These are phyloP conservation scores for Ashinkailepas kermadecensis DNA, from an alignment of 2,888 invertebrate genomes.

Conservation along the genomic window DNA sequence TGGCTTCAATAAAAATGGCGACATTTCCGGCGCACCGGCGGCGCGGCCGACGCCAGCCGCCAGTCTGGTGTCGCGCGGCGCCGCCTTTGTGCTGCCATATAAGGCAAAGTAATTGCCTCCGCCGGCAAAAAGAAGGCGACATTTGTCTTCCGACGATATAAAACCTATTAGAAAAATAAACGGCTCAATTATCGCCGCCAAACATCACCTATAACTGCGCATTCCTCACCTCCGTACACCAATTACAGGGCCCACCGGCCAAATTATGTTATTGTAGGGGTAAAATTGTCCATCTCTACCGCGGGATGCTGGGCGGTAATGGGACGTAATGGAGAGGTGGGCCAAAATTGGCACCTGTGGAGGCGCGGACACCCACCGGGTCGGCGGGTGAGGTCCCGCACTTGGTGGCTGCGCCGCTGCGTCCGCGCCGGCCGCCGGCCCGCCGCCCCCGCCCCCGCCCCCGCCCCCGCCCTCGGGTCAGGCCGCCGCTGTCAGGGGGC, in stretches of 20 bases:
- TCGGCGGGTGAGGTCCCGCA: not conserved
- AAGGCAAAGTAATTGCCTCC: constrained; percentile 18
- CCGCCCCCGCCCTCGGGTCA: not conserved
- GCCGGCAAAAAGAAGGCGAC: constrained; percentile 10
- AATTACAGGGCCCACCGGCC: not conserved
- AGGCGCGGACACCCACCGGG: not conserved
- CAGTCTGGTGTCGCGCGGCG: not conserved
- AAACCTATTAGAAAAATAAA: constrained; percentile 23
- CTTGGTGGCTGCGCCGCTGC: not conserved
- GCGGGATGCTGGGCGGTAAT: not conserved
- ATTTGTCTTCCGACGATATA: constrained; percentile 18
- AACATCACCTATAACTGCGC: constrained; percentile 15
- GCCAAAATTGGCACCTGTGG: not conserved
- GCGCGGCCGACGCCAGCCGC: not conserved
- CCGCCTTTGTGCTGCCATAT: constrained; percentile 17
- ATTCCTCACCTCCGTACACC: constrained; percentile 7
- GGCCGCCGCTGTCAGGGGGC: too few species aligned
- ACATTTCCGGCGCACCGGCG: not conserved
- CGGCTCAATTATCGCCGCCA: constrained; percentile 16
- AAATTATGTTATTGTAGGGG: constrained; percentile 17
- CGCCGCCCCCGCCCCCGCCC: not conserved
- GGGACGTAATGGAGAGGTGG: constrained; percentile 10
- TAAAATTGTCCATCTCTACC: constrained; percentile 17
- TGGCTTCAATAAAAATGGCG: constrained; percentile 11
- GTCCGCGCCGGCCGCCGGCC: too few species aligned